A percentile compares a stretch with the other conserved stretches of the same genome.
These are phyloP conservation scores for Dicentrarchus labrax DNA, from an alignment of 2,113 vertebrate species.

Conservation along the genomic window DNA sequence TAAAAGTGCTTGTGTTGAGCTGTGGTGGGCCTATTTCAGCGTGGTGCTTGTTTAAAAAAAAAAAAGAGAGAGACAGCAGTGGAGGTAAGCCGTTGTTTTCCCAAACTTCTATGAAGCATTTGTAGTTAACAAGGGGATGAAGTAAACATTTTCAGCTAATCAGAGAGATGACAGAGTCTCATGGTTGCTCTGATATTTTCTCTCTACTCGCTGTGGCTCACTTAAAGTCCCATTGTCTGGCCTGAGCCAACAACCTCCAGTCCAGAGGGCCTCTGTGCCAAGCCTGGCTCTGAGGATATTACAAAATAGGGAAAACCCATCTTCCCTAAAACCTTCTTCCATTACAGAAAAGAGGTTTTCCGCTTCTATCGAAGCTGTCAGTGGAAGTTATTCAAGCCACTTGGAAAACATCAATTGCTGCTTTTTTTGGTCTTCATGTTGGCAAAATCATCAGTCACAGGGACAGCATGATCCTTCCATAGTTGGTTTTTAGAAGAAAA, in stretches of 20 bases:
- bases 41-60: conserved; percentile 15
- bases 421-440: conserved; percentile 58
- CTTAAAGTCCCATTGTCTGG: conserved; percentile 60
- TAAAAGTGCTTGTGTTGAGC: conserved; percentile 23
- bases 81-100: conserved; percentile 7
- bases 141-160: conserved; percentile 55
- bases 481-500: conserved; percentile 50
- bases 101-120: conserved; percentile 11
- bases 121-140: conserved; percentile 41
- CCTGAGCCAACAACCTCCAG: conserved; percentile 37
- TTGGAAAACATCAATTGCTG: conserved; percentile 67
- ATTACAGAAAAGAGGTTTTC: conserved; percentile 72
- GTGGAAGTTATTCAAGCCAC: conserved; percentile 69
- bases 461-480: conserved; percentile 51
- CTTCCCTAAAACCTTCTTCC: conserved; percentile 62
- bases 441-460: conserved; percentile 54
- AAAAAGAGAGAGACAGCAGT: conserved; percentile 11
- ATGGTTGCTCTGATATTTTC: conserved; percentile 58
- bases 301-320: conserved; percentile 69
- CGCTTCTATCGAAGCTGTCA: conserved; percentile 66
- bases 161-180: conserved; percentile 32
- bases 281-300: conserved; percentile 60
- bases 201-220: conserved; percentile 34
- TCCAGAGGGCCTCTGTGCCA: conserved; percentile 61
- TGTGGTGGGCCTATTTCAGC: neutral